phyloP scores from a whole-genome alignment of 2,113 vertebrate genomes.

The Varanus komodoensis region DNA sequence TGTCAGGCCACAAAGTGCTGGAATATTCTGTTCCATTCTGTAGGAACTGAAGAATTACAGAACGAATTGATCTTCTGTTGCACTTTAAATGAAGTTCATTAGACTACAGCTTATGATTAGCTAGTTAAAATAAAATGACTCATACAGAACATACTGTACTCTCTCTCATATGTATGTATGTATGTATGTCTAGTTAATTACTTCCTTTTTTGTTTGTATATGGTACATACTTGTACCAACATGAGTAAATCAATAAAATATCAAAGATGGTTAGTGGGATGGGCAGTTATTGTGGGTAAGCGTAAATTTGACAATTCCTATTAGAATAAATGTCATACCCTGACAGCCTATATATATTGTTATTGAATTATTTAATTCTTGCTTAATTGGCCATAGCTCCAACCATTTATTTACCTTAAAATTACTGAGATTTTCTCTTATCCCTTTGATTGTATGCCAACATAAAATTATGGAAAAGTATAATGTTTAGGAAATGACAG shows the following conservation, averaged over 20 bases:
- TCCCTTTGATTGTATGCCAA: background rate
- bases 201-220: background rate
- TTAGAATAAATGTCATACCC: background rate
- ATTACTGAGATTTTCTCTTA: background rate
- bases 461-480: background rate
- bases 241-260: background rate
- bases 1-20: conserved; percentile 23
- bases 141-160: background rate
- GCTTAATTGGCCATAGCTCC: background rate
- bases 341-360: background rate
- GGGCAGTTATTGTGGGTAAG: background rate
- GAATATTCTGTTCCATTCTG: conserved; percentile 12
- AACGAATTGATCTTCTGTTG: conserved; percentile 17
- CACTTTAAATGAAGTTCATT: conserved; percentile 28
- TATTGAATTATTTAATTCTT: too few species aligned
- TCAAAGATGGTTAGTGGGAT: background rate
- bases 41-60: conserved; percentile 4
- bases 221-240: background rate
- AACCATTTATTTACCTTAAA: background rate
- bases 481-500: background rate
- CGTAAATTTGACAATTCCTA: background rate
- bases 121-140: background rate
- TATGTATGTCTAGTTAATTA: background rate
- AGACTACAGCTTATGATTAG: conserved; percentile 10
- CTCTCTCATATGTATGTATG: background rate